These are phyloP conservation scores for Coreoperca whiteheadi DNA, from an alignment of 2,113 vertebrate species.

Conservation along the genomic window DNA sequence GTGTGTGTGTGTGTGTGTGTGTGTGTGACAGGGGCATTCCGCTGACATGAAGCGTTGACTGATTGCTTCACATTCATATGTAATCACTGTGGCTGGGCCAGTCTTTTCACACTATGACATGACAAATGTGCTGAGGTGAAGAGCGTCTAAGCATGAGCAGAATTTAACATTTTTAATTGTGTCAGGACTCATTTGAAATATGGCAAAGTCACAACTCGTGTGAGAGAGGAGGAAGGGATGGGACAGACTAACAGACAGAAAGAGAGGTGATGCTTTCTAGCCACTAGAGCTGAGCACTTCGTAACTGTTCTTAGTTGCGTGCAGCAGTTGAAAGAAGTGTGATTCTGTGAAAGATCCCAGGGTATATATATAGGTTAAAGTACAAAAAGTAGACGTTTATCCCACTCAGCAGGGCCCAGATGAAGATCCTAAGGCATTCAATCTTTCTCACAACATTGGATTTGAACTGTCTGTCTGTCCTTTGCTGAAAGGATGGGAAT, in stretches of 20 bases:
- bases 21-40: conserved; percentile 19
- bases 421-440: conserved; percentile 42
- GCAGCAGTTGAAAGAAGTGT: conserved; percentile 1
- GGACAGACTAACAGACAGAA: background rate
- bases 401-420: conserved; percentile 14
- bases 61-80: conserved; percentile 59
- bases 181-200: conserved; percentile 31
- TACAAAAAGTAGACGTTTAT: conserved; percentile 21
- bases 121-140: conserved; percentile 41
- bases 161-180: conserved; percentile 53
- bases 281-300: background rate
- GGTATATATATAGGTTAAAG: conserved; percentile 19
- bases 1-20: too few species aligned
- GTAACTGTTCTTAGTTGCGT: conserved; percentile 22
- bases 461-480: conserved; percentile 37
- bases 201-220: conserved; percentile 5
- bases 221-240: too few species aligned
- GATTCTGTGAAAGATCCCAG: conserved; percentile 7
- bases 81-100: conserved; percentile 36
- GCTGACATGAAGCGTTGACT: conserved; percentile 60
- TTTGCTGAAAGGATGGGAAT: conserved; percentile 34
- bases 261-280: background rate
- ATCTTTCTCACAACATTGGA: conserved; percentile 29
- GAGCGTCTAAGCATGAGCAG: conserved; percentile 19
- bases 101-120: conserved; percentile 35